phyloP scores from a whole-genome alignment of 2,113 vertebrate species.

The Clarias gariepinus region DNA sequence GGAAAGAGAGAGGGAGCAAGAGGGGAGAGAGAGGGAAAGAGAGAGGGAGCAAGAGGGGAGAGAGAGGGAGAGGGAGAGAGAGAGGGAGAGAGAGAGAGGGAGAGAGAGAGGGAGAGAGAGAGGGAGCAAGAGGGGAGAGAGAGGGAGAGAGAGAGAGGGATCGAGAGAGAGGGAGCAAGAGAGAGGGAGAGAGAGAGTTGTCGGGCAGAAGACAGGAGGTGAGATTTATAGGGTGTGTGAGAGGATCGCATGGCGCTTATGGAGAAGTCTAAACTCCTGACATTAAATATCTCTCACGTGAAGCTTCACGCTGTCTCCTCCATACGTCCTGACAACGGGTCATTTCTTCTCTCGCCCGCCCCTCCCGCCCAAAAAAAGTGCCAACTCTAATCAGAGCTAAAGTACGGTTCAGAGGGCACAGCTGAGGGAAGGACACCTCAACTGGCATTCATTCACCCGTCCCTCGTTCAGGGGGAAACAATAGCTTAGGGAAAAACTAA shows the following conservation, averaged over 20 bases:
- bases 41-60: too few species aligned
- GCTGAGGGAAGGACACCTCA: conserved; percentile 35
- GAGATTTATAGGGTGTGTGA: conserved; percentile 73
- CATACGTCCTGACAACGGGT: conserved; percentile 59
- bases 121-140: too few species aligned
- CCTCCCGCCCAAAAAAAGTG: conserved; percentile 38
- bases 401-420: conserved; percentile 53
- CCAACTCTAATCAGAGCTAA: conserved; percentile 58
- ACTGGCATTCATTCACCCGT: conserved; percentile 60
- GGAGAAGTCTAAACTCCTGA: conserved; percentile 72
- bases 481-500: background rate
- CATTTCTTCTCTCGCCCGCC: conserved; percentile 50
- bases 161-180: background rate
- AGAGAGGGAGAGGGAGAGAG: too few species aligned
- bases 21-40: too few species aligned
- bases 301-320: conserved; percentile 36
- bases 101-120: too few species aligned
- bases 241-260: conserved; percentile 69
- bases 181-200: background rate
- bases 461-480: conserved; percentile 47
- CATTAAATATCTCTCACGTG: conserved; percentile 59
- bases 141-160: background rate
- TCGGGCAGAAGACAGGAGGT: conserved; percentile 53
- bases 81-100: too few species aligned
- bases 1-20: too few species aligned